Base-by-base conservation (phyloP, 2,888 invertebrate species). In the Lepidocyrtinus sp. region DNA sequence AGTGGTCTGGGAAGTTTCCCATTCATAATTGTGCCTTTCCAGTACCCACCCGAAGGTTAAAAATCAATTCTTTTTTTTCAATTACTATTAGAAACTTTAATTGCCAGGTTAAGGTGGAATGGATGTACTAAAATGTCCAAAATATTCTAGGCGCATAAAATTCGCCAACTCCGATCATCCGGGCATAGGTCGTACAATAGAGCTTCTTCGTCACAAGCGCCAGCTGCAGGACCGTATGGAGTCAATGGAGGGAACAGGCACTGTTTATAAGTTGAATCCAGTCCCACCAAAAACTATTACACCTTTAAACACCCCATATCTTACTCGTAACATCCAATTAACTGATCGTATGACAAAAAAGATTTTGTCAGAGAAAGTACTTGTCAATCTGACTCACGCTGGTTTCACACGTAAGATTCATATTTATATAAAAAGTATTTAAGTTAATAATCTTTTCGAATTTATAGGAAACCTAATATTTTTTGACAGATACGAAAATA, bases 371-470 rank as follows among this genome's bases (percentile, higher is more conserved):
- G 69, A 83, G 70, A 68, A 80, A 46, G 24, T 85, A 2, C 70
- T 82, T n/a, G 24, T 83, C 9, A 64, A 73, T 26, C 46, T 84
- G 2, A 83, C 85, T 17, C 82, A 82, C 63, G 78, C 68, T n/a
- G 85, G 85, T 19, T 85, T 83, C 46, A 85, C 84, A 25, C 78
- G 84, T 85, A 75, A 78, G 75, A 26, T 24, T 22, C 5, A 36
- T 7, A 36, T 36, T 36, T 3, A 5, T 63, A 21, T 21, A 22
- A 63, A 36, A 7, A 21, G 64, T 24, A 21, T 63, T n/a, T 21
- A 59, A 59, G 59, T n/a, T 3, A n/a, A n/a, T 59, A 59, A 59
- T 17, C 36, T 46, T n/a, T n/a, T n/a, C 19, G 46, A 46, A 17
- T 22, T 19, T 25, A 65, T 36, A 27, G 5, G 19, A 27, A 5